A percentile compares a stretch with the other conserved stretches of the same genome.
These are phyloP conservation scores for Otis tarda DNA, from an alignment of 2,113 vertebrate species.

Conservation along the genomic window DNA sequence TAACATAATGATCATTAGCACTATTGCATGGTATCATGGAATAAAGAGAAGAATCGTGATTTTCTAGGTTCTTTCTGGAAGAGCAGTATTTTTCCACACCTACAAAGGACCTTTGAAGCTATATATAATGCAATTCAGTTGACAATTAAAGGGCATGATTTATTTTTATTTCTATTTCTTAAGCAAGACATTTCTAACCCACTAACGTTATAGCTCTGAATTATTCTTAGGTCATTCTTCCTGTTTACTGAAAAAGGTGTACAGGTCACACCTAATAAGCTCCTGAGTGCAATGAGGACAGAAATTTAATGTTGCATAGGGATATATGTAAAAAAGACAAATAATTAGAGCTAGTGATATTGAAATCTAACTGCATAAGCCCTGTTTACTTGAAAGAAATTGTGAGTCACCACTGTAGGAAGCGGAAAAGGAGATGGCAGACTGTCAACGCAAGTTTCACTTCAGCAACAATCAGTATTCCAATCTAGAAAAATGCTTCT, in stretches of 20 bases:
- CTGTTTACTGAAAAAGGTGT: neutral
- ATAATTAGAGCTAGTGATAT: neutral
- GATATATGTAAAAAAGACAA: neutral
- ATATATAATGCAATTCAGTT: neutral
- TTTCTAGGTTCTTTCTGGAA: neutral
- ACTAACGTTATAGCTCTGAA: neutral
- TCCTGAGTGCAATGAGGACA: neutral
- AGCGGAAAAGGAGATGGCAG: neutral
- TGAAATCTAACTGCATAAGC: neutral
- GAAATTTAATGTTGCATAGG: neutral
- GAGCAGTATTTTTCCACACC: neutral
- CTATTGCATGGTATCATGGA: neutral
- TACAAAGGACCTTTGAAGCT: neutral
- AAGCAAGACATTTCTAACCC: neutral
- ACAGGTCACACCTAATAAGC: constrained; percentile 16
- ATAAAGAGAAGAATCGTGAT: neutral
- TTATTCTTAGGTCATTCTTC: neutral
- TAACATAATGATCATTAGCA: neutral
- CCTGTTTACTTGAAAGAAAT: constrained; percentile 34
- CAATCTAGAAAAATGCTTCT: neutral
- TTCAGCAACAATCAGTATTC: neutral
- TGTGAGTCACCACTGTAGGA: neutral
- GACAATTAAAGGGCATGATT: neutral
- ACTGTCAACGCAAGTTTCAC: neutral
- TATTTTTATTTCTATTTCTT: neutral